Evolutionary conservation across 2,113 vertebrate genomes (phyloP), one percentile per base, ranked within the genome.

Genomic region (Rhea pennata): DNA sequence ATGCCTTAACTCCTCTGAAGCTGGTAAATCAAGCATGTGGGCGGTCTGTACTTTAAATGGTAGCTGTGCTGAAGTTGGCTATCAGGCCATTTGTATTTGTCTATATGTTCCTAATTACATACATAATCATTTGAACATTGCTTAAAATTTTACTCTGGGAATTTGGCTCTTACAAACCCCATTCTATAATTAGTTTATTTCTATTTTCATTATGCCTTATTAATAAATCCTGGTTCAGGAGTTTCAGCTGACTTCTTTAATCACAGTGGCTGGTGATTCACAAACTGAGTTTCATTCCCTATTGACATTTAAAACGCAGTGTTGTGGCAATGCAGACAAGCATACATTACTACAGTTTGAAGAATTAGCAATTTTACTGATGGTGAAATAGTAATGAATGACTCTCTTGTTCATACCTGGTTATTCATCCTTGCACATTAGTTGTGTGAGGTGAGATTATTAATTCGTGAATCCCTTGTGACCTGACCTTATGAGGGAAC

Each of bases 61-160:
- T 51, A 12, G 9, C 66, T 4, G 2, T 8, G 0, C 40, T 64
- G 50, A 54, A 50, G 71, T n/a, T 69, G 84, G n/a, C 74, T 44
- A 7, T 76, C 36, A 16, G 80, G 90, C 79, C 10, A 1, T 84
- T 96, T 88, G 71, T 69, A 33, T 86, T 50, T 33, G 89, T 10
- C 93, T 93, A 3, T 62, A 51, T 93, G 92, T 89, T 97, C 80
- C 95, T 98, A 97, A 98, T 98, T 97, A 96, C 88, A 93, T 85
- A 90, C 95, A 42, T 96, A 98, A 97, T 96, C 67, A 91, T 90
- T 96, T 94, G 92, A 97, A 97, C 92, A 94, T 95, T 65, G 83
- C 95, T 81, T 95, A 96, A 98, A 98, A 88, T 96, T 98, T 98
- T 97, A 97, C 96, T 97, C 90, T 65, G 98, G 98, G 98, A 98